Conservation (phyloP, 2,888 invertebrate species). For the Tetheella fluctuosa region DNA sequence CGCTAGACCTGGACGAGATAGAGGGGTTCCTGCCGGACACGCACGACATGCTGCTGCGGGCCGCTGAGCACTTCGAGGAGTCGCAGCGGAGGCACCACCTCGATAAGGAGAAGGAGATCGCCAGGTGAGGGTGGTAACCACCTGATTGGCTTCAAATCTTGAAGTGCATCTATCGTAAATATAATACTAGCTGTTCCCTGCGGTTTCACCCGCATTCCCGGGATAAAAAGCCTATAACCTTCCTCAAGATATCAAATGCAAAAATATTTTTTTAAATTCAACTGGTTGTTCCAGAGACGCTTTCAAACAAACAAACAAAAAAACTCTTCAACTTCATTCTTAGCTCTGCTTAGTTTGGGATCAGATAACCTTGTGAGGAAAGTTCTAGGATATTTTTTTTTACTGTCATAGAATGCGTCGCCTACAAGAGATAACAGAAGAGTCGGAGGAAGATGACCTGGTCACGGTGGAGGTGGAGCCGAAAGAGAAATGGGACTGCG, state of each 20-base stretch:
- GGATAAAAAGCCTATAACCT: too few species aligned
- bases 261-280: too few species aligned
- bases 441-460: conserved; percentile 83
- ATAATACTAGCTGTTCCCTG: too few species aligned
- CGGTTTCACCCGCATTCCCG: too few species aligned
- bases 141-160: neutral
- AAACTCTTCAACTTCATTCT: too few species aligned
- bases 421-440: conserved; percentile 76
- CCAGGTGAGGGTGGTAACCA: conserved; percentile 59
- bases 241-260: too few species aligned
- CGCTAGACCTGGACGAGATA: conserved; percentile 95
- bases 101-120: conserved; percentile 81
- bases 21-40: conserved; percentile 89
- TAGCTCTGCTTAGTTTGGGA: too few species aligned
- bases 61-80: conserved; percentile 90
- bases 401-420: conserved; percentile 58
- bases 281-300: too few species aligned
- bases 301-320: too few species aligned
- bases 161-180: too few species aligned
- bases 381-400: conserved; percentile 9
- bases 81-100: conserved; percentile 80
- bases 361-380: too few species aligned
- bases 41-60: conserved; percentile 88
- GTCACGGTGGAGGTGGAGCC: conserved; percentile 85
- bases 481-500: conserved; percentile 93